phyloP scores from a whole-genome alignment of 2,888 invertebrate genomes.

The Oegoconia quadripuncta region DNA sequence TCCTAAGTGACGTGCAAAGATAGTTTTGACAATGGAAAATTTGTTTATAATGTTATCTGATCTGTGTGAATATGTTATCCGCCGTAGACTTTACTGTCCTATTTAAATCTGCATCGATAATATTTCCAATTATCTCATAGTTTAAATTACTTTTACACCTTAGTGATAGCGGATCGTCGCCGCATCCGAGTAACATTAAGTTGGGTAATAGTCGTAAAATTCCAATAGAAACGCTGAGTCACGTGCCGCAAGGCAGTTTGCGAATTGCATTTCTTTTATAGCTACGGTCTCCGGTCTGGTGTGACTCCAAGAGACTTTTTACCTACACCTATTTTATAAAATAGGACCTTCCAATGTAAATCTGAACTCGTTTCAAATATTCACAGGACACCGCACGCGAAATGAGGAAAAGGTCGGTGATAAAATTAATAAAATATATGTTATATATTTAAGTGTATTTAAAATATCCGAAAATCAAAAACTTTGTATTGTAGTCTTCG shows the following conservation, averaged over 20 bases:
- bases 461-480: not conserved
- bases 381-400: too few species aligned
- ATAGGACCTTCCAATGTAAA: not conserved
- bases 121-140: not conserved
- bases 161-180: not conserved
- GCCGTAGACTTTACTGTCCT: too few species aligned
- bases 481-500: too few species aligned
- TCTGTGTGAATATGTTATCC: too few species aligned
- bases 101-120: not conserved
- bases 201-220: constrained; percentile 1
- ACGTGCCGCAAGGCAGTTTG: constrained; percentile 6
- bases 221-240: constrained; percentile 1
- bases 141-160: not conserved
- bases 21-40: too few species aligned
- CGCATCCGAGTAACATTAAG: constrained; percentile 5
- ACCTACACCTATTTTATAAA: not conserved
- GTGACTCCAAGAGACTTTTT: not conserved
- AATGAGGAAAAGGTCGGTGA: too few species aligned
- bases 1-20: too few species aligned
- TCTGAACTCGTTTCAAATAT: too few species aligned
- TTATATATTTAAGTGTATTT: too few species aligned
- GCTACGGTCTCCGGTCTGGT: not conserved
- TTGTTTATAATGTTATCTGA: too few species aligned
- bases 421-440: too few species aligned
- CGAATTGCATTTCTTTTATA: constrained; percentile 10